Evolutionary conservation across 2,797 vertebrate species (phyloP).

Genomic region (Catamblyrhynchus diadema): DNA sequence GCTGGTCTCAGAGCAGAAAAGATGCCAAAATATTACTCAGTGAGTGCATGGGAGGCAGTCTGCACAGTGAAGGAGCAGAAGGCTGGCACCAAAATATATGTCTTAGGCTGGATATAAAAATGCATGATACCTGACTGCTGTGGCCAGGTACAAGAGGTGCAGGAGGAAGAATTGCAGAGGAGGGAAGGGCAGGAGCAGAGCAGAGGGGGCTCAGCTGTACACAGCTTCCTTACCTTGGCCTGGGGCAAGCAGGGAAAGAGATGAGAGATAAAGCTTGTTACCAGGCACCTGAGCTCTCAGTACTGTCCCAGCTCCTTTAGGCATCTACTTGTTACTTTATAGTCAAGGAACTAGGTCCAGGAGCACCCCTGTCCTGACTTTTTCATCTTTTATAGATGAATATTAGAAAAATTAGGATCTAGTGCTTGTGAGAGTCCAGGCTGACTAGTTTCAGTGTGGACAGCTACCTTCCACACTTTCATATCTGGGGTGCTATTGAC

Average conservation of each 20-base stretch:
- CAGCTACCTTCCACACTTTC: background rate
- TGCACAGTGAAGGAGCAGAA: background rate
- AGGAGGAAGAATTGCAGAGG: background rate
- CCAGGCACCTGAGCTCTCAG: background rate
- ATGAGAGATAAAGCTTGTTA: background rate
- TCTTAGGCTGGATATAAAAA: background rate
- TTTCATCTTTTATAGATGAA: background rate
- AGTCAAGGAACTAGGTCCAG: background rate
- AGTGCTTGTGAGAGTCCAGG: background rate
- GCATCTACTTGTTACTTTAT: background rate
- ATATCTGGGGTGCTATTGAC: background rate
- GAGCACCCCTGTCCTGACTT: background rate
- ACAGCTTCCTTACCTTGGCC: background rate
- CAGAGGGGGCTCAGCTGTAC: background rate
- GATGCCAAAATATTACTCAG: background rate
- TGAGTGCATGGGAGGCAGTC: no score
- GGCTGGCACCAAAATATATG: rapidly evolving
- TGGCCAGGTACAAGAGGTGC: background rate
- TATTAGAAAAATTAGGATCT: background rate
- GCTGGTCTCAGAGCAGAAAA: background rate
- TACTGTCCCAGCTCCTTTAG: background rate
- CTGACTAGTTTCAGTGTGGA: background rate
- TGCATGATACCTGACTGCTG: rapidly evolving
- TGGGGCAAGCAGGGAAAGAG: background rate
- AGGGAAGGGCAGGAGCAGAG: background rate